These are phyloP conservation scores for Spinus pinus DNA, from an alignment of 2,797 vertebrate species.

Conservation along the genomic window DNA sequence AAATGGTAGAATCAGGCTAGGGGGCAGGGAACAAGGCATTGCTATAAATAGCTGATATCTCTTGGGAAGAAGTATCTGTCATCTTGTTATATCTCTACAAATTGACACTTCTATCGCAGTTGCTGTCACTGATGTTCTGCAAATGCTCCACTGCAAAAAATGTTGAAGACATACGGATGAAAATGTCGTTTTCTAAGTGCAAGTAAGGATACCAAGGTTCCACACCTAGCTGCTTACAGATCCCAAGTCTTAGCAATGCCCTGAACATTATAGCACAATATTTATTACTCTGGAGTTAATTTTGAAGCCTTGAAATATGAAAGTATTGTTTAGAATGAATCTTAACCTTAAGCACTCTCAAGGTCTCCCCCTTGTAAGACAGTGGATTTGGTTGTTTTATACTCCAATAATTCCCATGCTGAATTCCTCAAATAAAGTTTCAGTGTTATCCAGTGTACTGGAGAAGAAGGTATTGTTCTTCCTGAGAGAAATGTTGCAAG, in stretches of 20 bases:
- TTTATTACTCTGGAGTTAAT: not conserved
- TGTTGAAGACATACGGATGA: not conserved
- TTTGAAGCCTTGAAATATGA: not conserved
- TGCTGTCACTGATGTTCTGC: conserved; percentile 32
- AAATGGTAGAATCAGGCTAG: not conserved
- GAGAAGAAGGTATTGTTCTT: not conserved
- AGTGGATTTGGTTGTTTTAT: not conserved
- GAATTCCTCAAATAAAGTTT: not conserved
- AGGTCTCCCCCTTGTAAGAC: not conserved
- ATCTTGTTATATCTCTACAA: conserved; percentile 23
- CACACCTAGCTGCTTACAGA: not conserved
- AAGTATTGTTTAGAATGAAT: not conserved
- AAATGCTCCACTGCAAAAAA: conserved; percentile 27
- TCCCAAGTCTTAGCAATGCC: not conserved
- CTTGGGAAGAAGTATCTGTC: conserved; percentile 36
- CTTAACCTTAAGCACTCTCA: not conserved
- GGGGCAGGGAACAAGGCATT: not conserved
- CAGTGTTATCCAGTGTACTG: not conserved
- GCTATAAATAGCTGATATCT: conserved; percentile 10
- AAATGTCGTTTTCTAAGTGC: not conserved
- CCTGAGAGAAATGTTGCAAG: not conserved
- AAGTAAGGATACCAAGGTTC: not conserved
- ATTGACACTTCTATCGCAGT: conserved; percentile 28
- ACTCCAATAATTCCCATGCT: not conserved
- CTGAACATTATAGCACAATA: not conserved